phyloP scores from a whole-genome alignment of 2,797 vertebrate species.

The Myripristis murdjan region DNA sequence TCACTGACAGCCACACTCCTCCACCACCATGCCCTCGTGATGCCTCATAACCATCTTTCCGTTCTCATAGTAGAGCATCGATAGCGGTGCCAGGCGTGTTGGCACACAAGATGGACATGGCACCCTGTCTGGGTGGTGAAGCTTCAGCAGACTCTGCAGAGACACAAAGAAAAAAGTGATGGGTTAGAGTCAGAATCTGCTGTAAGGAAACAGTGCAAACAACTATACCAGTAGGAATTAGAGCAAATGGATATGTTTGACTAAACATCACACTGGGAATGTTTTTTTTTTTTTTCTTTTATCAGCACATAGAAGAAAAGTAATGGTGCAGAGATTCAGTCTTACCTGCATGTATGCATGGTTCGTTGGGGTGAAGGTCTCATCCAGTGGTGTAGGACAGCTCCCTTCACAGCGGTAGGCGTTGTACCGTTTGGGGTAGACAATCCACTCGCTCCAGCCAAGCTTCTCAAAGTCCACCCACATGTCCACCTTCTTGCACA shows the following conservation, averaged over 20 bases:
- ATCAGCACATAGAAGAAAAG: background rate
- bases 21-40: constrained; percentile 91
- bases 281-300: no score
- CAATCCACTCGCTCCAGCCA: constrained; percentile 91
- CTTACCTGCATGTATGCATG: constrained; percentile 94
- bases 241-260: background rate
- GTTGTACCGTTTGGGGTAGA: constrained; percentile 90
- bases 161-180: constrained; percentile 4
- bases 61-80: constrained; percentile 92
- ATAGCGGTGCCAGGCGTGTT: constrained; percentile 85
- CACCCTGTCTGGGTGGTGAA: constrained; percentile 87
- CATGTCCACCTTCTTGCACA: constrained; percentile 90
- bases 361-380: constrained; percentile 91
- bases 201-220: no score
- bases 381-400: constrained; percentile 90
- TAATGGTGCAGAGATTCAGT: background rate
- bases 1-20: constrained; percentile 93
- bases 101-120: constrained; percentile 89
- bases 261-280: no score
- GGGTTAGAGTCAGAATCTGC: constrained; percentile 32
- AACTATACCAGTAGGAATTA: background rate
- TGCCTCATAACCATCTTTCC: constrained; percentile 86
- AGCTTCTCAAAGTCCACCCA: constrained; percentile 91
- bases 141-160: constrained; percentile 89
- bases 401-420: constrained; percentile 90